A percentile compares a stretch with the other conserved stretches of the same genome.
phyloP scores from a whole-genome alignment of 30 jellyfish, hydroid and myxozoan species.

The Aurelia sp. region DNA sequence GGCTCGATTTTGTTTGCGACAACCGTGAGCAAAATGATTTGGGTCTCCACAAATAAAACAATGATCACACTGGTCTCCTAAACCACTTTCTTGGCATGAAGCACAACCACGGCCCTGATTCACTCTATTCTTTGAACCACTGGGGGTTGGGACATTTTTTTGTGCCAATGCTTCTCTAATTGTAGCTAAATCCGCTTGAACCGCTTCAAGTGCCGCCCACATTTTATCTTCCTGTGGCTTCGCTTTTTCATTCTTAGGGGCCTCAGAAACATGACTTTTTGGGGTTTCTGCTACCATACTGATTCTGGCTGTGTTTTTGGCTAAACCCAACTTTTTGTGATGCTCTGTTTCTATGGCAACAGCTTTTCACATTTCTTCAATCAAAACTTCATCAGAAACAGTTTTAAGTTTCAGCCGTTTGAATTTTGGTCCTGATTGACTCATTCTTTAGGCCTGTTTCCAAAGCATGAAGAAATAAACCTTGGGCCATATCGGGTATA shows the following conservation, averaged over 20 bases:
- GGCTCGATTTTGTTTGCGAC: neutral
- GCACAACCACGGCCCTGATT: slow-evolving; percentile 15
- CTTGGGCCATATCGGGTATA: slow-evolving; percentile 53
- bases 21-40: slow-evolving; percentile 15
- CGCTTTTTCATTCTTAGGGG: neutral
- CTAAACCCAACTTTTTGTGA: slow-evolving; percentile 25
- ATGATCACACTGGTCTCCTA: slow-evolving; percentile 15
- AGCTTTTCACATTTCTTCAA: slow-evolving; percentile 24
- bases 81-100: slow-evolving; percentile 11
- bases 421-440: slow-evolving; percentile 5
- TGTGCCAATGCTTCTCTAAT: neutral
- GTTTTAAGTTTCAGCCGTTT: slow-evolving; percentile 10
- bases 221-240: slow-evolving; percentile 14
- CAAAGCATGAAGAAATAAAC: slow-evolving; percentile 45
- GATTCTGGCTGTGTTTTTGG: slow-evolving; percentile 35
- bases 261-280: slow-evolving; percentile 15
- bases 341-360: slow-evolving; percentile 53
- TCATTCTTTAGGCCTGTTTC: slow-evolving; percentile 35
- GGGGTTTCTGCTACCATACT: slow-evolving; percentile 19
- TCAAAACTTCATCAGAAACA: slow-evolving; percentile 29
- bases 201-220: slow-evolving; percentile 26
- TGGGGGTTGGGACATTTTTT: neutral
- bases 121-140: neutral
- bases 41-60: slow-evolving; percentile 30
- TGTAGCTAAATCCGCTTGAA: slow-evolving; percentile 5